These are phyloP conservation scores for Drosophila subsilvestris DNA, from an alignment of 2,888 invertebrate species.

Conservation along the genomic window DNA sequence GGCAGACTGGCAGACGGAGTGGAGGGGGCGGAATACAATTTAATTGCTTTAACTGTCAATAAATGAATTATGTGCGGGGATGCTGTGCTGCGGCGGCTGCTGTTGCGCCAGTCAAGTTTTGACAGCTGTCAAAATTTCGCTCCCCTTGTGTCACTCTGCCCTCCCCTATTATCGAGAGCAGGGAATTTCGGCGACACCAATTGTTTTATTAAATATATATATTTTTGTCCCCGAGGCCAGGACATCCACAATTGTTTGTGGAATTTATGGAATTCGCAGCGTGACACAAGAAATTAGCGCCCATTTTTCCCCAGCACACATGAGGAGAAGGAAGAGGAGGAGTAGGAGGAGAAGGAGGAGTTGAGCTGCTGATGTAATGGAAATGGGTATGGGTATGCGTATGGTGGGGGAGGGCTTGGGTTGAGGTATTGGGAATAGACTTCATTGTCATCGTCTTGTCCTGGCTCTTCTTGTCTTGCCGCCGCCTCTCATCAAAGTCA, in stretches of 20 bases:
- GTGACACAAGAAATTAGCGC: constrained; percentile 50
- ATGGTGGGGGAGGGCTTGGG: too few species aligned
- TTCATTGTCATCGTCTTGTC: constrained; percentile 13
- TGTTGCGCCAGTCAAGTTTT: constrained; percentile 49
- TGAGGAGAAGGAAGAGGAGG: background rate
- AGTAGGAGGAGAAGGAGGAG: too few species aligned
- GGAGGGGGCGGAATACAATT: constrained; percentile 30
- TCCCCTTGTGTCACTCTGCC: constrained; percentile 7
- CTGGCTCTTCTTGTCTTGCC: background rate
- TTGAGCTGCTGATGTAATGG: background rate
- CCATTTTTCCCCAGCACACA: constrained; percentile 44
- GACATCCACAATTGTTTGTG: constrained; percentile 2
- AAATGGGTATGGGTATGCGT: background rate
- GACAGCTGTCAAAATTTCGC: constrained; percentile 65
- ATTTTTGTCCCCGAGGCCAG: background rate
- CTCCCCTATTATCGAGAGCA: background rate
- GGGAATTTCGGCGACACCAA: constrained; percentile 12
- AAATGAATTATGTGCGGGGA: constrained; percentile 58
- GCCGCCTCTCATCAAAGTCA: constrained; percentile 72
- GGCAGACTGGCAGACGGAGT: background rate
- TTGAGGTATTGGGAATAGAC: background rate
- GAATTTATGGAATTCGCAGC: constrained; percentile 27
- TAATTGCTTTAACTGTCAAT: constrained; percentile 71
- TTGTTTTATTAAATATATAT: constrained; percentile 43
- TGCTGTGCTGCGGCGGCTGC: constrained; percentile 15